A percentile compares a stretch with the other conserved stretches of the same genome.
These are phyloP conservation scores for Coelinius sp. DNA, from an alignment of 2,888 invertebrate genomes.

Conservation along the genomic window DNA sequence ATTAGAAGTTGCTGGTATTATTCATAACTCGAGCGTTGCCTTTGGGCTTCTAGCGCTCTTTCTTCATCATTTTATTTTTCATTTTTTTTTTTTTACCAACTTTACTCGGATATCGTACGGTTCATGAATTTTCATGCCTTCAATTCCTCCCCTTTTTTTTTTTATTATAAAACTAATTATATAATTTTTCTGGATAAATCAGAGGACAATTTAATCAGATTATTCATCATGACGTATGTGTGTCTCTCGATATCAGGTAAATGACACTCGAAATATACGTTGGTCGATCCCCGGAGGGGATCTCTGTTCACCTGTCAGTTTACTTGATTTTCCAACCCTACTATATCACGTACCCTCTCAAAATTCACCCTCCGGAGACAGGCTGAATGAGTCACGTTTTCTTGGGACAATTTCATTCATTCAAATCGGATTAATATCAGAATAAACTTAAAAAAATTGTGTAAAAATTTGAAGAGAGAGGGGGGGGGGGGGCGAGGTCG, in stretches of 20 bases:
- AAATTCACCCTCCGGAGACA: conserved; percentile 9
- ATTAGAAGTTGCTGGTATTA: conserved; percentile 69
- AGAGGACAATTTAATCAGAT: conserved; percentile 43
- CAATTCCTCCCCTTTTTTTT: neutral
- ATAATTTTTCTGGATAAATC: conserved; percentile 64
- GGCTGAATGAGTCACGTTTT: conserved; percentile 10
- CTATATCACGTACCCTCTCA: conserved; percentile 11
- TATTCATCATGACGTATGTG: conserved; percentile 1
- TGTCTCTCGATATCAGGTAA: conserved; percentile 9
- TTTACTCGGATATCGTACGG: neutral
- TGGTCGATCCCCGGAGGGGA: conserved; percentile 46
- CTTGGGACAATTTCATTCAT: conserved; percentile 1
- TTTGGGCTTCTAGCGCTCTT: conserved; percentile 45
- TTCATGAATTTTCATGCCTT: neutral
- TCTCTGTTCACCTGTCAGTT: conserved; percentile 56
- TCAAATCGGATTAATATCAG: neutral
- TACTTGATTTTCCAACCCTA: conserved; percentile 38
- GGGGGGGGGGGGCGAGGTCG: neutral
- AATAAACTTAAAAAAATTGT: neutral
- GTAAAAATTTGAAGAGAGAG: neutral
- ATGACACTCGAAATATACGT: conserved; percentile 27
- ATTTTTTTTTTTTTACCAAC: neutral
- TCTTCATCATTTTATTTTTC: conserved; percentile 61
- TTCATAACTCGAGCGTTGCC: conserved; percentile 60
- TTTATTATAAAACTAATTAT: neutral